Base-by-base conservation (phyloP, 2,797 vertebrate genomes). In the Sciaenops ocellatus region DNA sequence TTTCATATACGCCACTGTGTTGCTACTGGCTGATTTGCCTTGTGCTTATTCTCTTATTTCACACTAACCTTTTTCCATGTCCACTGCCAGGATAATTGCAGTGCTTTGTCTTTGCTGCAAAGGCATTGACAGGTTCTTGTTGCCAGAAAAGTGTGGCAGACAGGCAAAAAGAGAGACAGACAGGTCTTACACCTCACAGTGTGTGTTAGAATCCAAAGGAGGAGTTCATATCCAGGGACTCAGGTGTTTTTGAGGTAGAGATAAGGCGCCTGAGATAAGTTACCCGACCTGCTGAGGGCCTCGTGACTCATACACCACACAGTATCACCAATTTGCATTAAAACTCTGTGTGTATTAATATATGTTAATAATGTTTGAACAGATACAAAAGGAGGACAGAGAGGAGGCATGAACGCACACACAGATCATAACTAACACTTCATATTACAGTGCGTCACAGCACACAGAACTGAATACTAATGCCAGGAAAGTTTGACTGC, bases 401-500 rank as follows among this genome's bases (percentile, higher is more conserved):
- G 13, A 18, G 52, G 20, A 42, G 5, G 34, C 34, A 38, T n/a
- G 6, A 20, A 71, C 6, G 8, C 34, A 55, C 24, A 61, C 24
- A 60, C 3, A 69, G 2, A 38, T 3, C 18, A 26, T 15, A 20
- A 26, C 17, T 55, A 38, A 42, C 15, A 64, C 4, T 65, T 56
- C 17, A 44, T 22, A 50, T 65, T 44, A 42, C 1, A 24, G 24
- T 62, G 24, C 18, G 1, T 77, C 50, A 24, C 28, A 67, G 57
- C 46, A 38, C 46, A 38, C 3, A 48, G 15, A 44, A 48, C n/a
- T 51, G 38, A 7, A 46, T 46, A 48, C 42, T 61, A 30, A 69
- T 76, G 73, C 71, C 76, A 65, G 83, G 66, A 83, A 69, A 63
- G 41, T 83, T 73, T 74, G 28, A 79, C 77, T 67, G 55, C 62